These are phyloP conservation scores for Hozukius guyotensis DNA, from an alignment of 2,797 vertebrate genomes.

Conservation along the genomic window DNA sequence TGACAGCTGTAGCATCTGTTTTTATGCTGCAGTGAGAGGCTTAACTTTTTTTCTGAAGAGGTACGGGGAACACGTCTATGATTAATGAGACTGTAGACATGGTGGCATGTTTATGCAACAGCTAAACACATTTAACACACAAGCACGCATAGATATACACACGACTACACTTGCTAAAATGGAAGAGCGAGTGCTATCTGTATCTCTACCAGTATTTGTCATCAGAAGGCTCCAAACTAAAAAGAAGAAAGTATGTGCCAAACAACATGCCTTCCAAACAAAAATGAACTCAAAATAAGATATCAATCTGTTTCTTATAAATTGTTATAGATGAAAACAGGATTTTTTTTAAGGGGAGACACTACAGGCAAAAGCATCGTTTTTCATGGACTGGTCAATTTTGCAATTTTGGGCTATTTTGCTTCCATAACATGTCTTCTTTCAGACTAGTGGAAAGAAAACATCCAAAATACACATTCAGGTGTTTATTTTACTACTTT, in stretches of 20 bases:
- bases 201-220: neutral
- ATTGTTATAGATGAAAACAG: neutral
- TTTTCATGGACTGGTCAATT: too few relatives aligned
- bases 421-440: too few relatives aligned
- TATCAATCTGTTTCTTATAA: neutral
- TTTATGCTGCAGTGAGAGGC: constrained; percentile 4
- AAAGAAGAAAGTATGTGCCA: neutral
- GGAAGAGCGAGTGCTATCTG: neutral
- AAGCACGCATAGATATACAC: neutral
- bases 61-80: neutral
- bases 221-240: neutral
- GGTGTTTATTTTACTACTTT: too few relatives aligned
- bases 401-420: too few relatives aligned
- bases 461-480: too few relatives aligned
- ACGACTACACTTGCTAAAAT: neutral
- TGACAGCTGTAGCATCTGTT: constrained; percentile 18
- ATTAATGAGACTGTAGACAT: constrained; percentile 20
- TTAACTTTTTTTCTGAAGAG: neutral
- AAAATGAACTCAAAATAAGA: neutral
- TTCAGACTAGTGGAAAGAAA: too few relatives aligned
- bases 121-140: constrained; percentile 2
- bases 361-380: too few relatives aligned
- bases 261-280: neutral
- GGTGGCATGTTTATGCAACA: constrained; percentile 40
- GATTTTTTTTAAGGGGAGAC: too few relatives aligned